Evolutionary conservation across 2,888 invertebrate genomes (phyloP).

Genomic region (Adelognathus sp.): DNA sequence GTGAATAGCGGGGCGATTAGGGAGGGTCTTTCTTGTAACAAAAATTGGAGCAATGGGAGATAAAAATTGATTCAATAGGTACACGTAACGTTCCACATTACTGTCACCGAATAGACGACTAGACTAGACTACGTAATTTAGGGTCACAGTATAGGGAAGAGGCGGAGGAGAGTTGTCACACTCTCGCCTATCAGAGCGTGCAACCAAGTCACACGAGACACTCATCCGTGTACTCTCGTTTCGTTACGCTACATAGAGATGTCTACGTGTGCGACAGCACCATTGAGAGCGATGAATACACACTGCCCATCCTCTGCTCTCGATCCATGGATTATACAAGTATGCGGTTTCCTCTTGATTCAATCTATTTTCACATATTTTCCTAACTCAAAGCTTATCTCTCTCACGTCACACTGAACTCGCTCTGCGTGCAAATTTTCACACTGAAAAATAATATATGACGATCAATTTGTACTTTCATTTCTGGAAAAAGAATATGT

Average conservation of each 20-base stretch:
- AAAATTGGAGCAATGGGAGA: neutral
- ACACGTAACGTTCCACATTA: neutral
- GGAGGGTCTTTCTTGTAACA: neutral
- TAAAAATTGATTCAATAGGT: neutral
- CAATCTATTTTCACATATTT: neutral
- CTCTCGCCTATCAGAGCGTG: slow-evolving; percentile 52
- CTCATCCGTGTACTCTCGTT: slow-evolving; percentile 29
- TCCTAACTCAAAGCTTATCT: neutral
- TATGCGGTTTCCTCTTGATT: neutral
- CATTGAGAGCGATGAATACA: slow-evolving; percentile 1
- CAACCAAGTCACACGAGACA: slow-evolving; percentile 54
- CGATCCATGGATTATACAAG: neutral
- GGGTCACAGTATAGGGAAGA: neutral
- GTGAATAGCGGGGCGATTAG: neutral
- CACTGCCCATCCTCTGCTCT: slow-evolving; percentile 3
- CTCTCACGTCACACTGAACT: no score
- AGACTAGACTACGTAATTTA: neutral
- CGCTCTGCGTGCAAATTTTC: no score
- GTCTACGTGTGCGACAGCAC: neutral
- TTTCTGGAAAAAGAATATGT: no score
- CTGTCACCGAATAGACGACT: neutral
- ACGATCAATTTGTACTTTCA: no score
- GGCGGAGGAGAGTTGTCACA: slow-evolving; percentile 37
- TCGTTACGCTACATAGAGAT: neutral
- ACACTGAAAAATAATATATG: no score